Evolutionary conservation across 2,113 vertebrate genomes (phyloP).

Genomic region (Atrichornis clamosus): DNA sequence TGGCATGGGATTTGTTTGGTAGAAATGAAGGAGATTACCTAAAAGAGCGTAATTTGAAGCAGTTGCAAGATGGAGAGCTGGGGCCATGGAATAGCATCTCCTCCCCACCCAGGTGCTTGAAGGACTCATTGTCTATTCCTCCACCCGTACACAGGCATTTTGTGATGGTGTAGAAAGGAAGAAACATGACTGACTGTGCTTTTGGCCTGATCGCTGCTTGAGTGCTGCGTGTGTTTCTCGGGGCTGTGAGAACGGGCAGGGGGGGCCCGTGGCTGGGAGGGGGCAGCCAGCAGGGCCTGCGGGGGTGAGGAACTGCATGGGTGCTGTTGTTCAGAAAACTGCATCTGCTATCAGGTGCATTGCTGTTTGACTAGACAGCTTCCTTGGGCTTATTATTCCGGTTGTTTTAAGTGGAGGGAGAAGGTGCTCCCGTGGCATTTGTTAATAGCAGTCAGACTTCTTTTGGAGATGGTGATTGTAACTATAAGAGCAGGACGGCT

Average conservation of each 20-base stretch:
- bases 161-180: background rate
- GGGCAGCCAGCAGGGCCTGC: background rate
- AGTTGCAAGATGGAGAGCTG: background rate
- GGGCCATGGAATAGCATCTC: accelerated
- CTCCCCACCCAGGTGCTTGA: background rate
- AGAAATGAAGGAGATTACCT: background rate
- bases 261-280: accelerated
- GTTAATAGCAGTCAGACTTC: background rate
- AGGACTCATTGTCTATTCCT: background rate
- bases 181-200: accelerated
- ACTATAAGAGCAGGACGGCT: background rate
- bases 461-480: background rate
- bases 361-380: accelerated
- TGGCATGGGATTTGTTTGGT: background rate
- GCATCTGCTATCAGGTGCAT: accelerated
- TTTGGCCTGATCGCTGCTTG: background rate
- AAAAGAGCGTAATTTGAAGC: background rate
- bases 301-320: accelerated
- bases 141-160: accelerated
- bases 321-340: background rate
- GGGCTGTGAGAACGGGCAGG: background rate
- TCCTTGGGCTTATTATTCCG: background rate
- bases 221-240: accelerated
- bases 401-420: background rate
- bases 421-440: accelerated